Percentiles rank a stretch among this genome's conserved stretches.
Evolutionary conservation across 2,888 invertebrate genomes (phyloP).

Genomic region (Drosophila parthenogenetica): DNA sequence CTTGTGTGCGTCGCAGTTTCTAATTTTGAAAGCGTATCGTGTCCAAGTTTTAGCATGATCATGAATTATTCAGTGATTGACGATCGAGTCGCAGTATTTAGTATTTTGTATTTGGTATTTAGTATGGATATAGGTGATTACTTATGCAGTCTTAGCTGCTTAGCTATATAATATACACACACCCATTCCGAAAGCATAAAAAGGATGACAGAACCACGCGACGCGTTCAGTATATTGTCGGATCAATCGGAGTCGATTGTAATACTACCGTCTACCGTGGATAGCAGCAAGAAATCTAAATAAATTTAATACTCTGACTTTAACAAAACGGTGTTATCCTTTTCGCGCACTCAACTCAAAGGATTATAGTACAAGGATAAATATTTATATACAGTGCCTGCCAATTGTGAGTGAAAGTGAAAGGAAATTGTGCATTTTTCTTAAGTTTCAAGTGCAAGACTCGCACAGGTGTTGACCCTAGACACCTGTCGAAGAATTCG

Average conservation of each 20-base stretch:
- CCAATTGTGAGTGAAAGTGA: slow-evolving; percentile 28
- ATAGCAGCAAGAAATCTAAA: slow-evolving; percentile 12
- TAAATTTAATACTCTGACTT: neutral
- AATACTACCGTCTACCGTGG: slow-evolving; percentile 32
- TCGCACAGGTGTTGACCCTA: neutral
- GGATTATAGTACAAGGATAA: slow-evolving; percentile 21
- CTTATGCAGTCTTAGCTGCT: slow-evolving; percentile 50
- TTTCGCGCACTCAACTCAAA: neutral
- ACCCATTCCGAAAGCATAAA: slow-evolving; percentile 56
- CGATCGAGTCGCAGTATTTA: slow-evolving; percentile 32
- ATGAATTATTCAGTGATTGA: slow-evolving; percentile 66
- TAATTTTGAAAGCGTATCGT: slow-evolving; percentile 37
- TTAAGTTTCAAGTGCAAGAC: slow-evolving; percentile 8
- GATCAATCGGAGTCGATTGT: slow-evolving; percentile 57
- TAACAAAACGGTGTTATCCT: slow-evolving; percentile 21
- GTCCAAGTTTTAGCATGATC: slow-evolving; percentile 51
- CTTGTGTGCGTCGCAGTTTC: slow-evolving; percentile 56
- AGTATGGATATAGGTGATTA: slow-evolving; percentile 64
- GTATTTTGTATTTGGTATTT: slow-evolving; percentile 34
- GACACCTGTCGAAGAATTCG: neutral
- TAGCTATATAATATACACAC: slow-evolving; percentile 1
- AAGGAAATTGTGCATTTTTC: neutral
- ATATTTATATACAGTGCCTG: neutral
- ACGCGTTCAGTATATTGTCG: slow-evolving; percentile 71
- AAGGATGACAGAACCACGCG: slow-evolving; percentile 49